Evolutionary conservation across 2,797 vertebrate genomes (phyloP).

Genomic region (Crocidura indochinensis): DNA sequence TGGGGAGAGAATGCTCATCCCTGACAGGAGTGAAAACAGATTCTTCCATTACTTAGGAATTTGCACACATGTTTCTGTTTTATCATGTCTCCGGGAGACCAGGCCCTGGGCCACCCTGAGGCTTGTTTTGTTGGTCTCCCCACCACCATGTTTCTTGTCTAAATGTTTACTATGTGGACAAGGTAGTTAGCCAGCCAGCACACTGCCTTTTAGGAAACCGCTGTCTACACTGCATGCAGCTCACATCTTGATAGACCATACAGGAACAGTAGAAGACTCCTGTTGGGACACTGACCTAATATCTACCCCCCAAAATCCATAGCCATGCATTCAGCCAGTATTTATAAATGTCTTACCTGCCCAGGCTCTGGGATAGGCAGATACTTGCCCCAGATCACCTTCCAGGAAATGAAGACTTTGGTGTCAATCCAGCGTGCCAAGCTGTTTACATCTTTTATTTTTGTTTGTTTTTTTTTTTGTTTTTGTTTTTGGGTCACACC

Average conservation of each 20-base stretch:
- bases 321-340: neutral
- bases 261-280: neutral
- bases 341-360: neutral
- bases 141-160: neutral
- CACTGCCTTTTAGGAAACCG: neutral
- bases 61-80: neutral
- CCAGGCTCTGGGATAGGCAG: neutral
- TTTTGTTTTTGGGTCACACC: no score
- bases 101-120: rapidly evolving
- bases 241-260: neutral
- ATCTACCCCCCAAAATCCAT: neutral
- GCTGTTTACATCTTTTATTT: no score
- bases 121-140: neutral
- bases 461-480: no score
- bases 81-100: neutral
- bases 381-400: neutral
- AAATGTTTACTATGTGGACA: neutral
- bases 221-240: neutral
- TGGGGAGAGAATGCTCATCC: neutral
- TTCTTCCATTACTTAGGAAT: neutral
- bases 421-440: rapidly evolving
- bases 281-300: neutral
- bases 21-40: neutral
- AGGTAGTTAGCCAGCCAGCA: neutral
- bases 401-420: neutral